Base-by-base conservation (phyloP, 2,797 vertebrate genomes). In the Perodicticus potto region DNA sequence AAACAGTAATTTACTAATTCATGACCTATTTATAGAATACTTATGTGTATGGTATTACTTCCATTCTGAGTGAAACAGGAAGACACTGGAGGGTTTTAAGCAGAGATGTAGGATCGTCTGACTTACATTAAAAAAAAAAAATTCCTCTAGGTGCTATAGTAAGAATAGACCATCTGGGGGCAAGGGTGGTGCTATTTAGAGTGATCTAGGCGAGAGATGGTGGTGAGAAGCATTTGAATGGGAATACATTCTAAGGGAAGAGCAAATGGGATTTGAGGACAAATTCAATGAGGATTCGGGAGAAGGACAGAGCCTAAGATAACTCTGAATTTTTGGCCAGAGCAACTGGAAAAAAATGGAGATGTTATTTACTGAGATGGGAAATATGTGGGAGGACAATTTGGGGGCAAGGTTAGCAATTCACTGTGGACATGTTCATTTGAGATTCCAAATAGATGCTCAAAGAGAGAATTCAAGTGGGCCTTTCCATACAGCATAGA, bases 381-480 rank as follows among this genome's bases (percentile, higher is more conserved):
- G 86, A 96, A 96, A 83, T 76, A 80, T 72, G 96, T 96, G 93
- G 92, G 94, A 94, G 57, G 93, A 96, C 29, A 45, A 23, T 37
- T 83, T 76, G 27, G 57, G 63, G 57, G 29, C 63, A 45, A 61
- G 78, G 94, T 86, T 82, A 95, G 16, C 22, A 65, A 76, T 57
- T 89, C 27, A 76, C n/a, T 86, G 59, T 67, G 70, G n/a, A 91
- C 3, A 6, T 69, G 29, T 80, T 93, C 74, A 29, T 57, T 63
- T 86, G 53, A 93, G 49, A 86, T 93, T 91, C 27, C 95, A 78
- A 91, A 93, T 89, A 85, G 72, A 74, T 86, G 29, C 73, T 72
- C 34, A 74, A 77, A 45, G 37, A 25, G 43, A 70, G 43, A 77
- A 61, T 69, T 43, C 57, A 45, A 78, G 32, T 29, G 37, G 25